phyloP scores from a whole-genome alignment of 2,797 vertebrate species.

The Tarsius wallacei region DNA sequence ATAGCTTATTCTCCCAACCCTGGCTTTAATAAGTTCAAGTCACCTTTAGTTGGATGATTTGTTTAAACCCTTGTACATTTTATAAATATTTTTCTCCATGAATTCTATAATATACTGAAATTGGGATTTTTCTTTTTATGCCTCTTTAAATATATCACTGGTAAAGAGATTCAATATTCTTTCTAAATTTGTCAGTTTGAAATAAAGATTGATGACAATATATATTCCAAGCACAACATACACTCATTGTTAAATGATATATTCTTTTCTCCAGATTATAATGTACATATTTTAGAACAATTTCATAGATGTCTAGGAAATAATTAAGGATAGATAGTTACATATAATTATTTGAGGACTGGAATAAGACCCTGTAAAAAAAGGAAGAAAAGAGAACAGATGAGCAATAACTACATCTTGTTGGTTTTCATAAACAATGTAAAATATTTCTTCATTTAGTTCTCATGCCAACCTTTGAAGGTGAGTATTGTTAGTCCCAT shows the following conservation, averaged over 20 bases:
- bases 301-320: background rate
- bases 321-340: background rate
- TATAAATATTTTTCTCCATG: background rate
- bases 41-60: background rate
- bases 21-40: background rate
- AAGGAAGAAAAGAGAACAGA: background rate
- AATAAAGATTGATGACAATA: background rate
- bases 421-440: background rate
- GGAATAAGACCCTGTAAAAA: background rate
- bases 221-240: background rate
- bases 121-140: background rate
- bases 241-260: background rate
- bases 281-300: background rate
- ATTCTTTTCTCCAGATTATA: background rate
- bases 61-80: background rate
- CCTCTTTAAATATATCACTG: background rate
- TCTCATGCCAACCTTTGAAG: background rate
- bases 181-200: background rate
- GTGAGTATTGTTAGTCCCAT: background rate
- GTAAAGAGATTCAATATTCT: background rate
- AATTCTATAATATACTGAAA: background rate
- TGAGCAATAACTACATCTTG: background rate
- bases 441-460: background rate
- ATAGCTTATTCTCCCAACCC: background rate
- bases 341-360: background rate